These are phyloP conservation scores for Drosophila nikananu DNA, from an alignment of 1,140 invertebrate species.

Conservation along the genomic window DNA sequence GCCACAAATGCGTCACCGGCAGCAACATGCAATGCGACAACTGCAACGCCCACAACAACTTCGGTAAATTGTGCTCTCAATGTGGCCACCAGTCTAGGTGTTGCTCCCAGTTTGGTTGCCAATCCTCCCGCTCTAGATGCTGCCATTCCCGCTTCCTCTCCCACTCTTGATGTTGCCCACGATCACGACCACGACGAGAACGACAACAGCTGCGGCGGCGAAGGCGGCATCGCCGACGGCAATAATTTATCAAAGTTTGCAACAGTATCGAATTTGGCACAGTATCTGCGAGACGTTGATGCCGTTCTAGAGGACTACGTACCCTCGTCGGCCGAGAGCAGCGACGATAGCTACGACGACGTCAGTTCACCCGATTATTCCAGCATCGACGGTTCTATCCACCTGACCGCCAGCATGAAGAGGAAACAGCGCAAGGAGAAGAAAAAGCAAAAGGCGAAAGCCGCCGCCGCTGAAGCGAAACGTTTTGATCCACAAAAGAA, in stretches of 20 bases:
- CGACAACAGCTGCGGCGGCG: constrained; percentile 74
- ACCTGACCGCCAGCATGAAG: constrained; percentile 81
- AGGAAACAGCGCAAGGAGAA: constrained; percentile 83
- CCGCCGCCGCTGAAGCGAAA: constrained; percentile 34
- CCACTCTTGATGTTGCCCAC: constrained; percentile 42
- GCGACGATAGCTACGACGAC: constrained; percentile 40
- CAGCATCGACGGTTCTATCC: constrained; percentile 67
- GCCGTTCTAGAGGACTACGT: constrained; percentile 84
- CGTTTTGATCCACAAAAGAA: constrained; percentile 85
- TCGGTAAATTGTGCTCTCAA: constrained; percentile 11
- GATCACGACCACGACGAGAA: constrained; percentile 58
- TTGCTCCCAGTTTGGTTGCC: not conserved
- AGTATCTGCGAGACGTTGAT: constrained; percentile 85
- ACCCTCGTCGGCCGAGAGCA: constrained; percentile 79
- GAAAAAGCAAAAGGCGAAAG: constrained; percentile 72
- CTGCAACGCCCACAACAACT: constrained; percentile 47
- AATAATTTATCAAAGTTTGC: constrained; percentile 85
- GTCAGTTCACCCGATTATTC: constrained; percentile 72
- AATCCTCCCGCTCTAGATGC: constrained; percentile 24
- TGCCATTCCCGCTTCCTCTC: not conserved
- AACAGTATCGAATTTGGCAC: constrained; percentile 85
- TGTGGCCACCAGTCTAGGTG: constrained; percentile 2
- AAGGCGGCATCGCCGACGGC: constrained; percentile 48
- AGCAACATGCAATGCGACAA: constrained; percentile 24
- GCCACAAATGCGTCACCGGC: constrained; percentile 59